These are phyloP conservation scores for Semnornis frantzii DNA, from an alignment of 2,113 vertebrate genomes.

Conservation along the genomic window DNA sequence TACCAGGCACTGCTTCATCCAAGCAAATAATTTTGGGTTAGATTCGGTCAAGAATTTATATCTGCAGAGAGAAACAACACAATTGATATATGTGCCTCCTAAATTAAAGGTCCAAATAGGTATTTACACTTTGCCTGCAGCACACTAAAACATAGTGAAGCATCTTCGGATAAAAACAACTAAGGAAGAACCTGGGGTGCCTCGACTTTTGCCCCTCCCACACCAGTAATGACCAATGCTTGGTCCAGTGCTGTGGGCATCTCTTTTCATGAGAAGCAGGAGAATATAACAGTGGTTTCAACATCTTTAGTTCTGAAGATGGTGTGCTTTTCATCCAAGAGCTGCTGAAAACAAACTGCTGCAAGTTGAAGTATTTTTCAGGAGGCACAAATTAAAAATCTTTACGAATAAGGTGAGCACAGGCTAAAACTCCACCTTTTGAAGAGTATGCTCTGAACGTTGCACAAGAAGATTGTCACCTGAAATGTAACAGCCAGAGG, in stretches of 20 bases:
- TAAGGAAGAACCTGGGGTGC: not conserved
- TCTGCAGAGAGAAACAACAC: not conserved
- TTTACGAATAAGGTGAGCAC: not conserved
- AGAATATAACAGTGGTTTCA: not conserved
- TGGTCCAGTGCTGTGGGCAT: not conserved
- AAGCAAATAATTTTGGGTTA: not conserved
- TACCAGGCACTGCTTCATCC: rapidly evolving
- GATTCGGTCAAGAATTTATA: not conserved
- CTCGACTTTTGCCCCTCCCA: not conserved
- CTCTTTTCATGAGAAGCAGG: not conserved
- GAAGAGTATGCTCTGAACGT: not conserved
- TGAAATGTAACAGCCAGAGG: not conserved
- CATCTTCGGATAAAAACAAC: not conserved
- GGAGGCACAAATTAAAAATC: not conserved
- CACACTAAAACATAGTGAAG: rapidly evolving
- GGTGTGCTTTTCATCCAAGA: not conserved
- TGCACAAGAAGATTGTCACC: not conserved
- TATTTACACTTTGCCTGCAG: not conserved
- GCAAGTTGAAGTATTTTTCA: not conserved
- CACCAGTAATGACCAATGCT: rapidly evolving
- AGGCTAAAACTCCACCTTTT: not conserved
- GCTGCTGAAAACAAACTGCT: not conserved
- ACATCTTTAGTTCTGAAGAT: not conserved
- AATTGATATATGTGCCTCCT: rapidly evolving
- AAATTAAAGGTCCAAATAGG: not conserved